Percentiles rank a stretch among this genome's conserved stretches.
Evolutionary conservation across 2,113 vertebrate species (phyloP).

Genomic region (Rutilus rutilus): DNA sequence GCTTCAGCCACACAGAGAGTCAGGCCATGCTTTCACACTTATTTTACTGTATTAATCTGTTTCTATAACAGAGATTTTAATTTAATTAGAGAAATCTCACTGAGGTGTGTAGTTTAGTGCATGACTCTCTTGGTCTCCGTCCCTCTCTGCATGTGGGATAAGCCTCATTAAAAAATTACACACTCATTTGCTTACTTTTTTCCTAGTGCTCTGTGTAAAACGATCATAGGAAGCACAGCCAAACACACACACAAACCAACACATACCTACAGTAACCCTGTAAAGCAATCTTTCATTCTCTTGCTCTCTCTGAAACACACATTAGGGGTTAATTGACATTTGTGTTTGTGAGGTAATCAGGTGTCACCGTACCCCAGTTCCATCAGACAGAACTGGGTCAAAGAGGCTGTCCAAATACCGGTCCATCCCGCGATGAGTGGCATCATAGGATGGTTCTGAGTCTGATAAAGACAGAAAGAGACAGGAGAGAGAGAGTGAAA

Average conservation of each 20-base stretch:
- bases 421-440: constrained; percentile 85
- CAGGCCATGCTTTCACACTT: not conserved
- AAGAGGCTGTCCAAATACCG: constrained; percentile 95
- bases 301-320: not conserved
- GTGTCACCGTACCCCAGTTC: constrained; percentile 80
- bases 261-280: constrained; percentile 34
- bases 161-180: constrained; percentile 37
- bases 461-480: constrained; percentile 61
- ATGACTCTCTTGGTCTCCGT: not conserved
- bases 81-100: not conserved
- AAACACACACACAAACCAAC: not conserved
- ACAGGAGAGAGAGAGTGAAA: not conserved
- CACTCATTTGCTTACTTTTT: constrained; percentile 32
- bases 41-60: not conserved
- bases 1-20: not conserved
- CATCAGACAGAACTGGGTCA: constrained; percentile 87
- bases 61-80: not conserved
- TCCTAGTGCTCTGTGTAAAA: constrained; percentile 29
- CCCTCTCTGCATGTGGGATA: constrained; percentile 13
- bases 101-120: not conserved
- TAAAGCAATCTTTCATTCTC: constrained; percentile 22
- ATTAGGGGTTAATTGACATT: constrained; percentile 47
- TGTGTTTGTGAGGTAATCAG: constrained; percentile 51
- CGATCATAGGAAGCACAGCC: not conserved
- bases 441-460: constrained; percentile 59